These are phyloP conservation scores for Selenia dentaria DNA, from an alignment of 2,888 invertebrate species.

Conservation along the genomic window DNA sequence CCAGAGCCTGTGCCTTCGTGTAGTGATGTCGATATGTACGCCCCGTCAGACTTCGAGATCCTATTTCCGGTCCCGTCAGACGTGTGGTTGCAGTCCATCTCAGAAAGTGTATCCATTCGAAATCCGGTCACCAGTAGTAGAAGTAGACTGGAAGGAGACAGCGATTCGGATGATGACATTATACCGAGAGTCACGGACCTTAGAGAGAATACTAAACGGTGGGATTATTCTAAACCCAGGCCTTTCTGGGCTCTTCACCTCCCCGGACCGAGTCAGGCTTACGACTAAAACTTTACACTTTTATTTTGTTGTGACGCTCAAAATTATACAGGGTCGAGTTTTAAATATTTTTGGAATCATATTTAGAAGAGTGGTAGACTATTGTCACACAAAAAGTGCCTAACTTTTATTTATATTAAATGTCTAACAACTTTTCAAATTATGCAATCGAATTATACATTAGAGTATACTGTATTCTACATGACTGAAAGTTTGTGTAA, in stretches of 20 bases:
- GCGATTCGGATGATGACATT: not conserved
- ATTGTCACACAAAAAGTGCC: constrained; percentile 13
- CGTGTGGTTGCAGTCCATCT: not conserved
- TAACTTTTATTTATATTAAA: not conserved
- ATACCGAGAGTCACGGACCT: not conserved
- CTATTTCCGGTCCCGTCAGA: not conserved
- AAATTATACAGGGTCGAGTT: constrained; percentile 12
- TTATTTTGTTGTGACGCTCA: not conserved
- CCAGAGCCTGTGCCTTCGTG: not conserved
- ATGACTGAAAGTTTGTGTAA: too few relatives aligned
- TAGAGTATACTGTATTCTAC: too few relatives aligned
- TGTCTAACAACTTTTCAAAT: not conserved
- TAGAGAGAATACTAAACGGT: constrained; percentile 1
- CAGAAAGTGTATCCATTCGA: not conserved
- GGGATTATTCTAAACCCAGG: constrained; percentile 12
- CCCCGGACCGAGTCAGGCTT: constrained; percentile 18
- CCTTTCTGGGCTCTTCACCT: constrained; percentile 3
- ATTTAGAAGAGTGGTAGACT: constrained; percentile 1
- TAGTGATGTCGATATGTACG: not conserved
- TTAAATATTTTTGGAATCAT: constrained; percentile 7
- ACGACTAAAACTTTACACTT: constrained; percentile 3
- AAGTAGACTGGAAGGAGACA: too few relatives aligned
- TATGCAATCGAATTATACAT: too few relatives aligned
- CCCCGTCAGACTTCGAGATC: not conserved
- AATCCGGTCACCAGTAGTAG: not conserved